Conservation (phyloP, 2,888 invertebrate genomes). For the Tenthredo amoena region DNA sequence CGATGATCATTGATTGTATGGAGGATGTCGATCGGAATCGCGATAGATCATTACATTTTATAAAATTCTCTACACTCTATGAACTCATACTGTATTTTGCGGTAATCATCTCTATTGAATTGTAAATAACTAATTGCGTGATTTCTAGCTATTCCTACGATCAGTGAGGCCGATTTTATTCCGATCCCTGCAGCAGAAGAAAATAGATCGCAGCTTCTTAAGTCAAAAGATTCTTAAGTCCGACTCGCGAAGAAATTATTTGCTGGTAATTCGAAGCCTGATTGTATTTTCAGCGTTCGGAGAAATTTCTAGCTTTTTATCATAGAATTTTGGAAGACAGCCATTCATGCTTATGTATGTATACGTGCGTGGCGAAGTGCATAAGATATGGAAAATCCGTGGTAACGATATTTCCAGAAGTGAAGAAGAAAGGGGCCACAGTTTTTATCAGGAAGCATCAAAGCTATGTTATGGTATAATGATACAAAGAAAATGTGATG, state of each 20-base stretch:
- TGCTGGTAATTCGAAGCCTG: background rate
- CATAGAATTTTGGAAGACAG: slow-evolving; percentile 63
- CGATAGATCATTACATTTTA: background rate
- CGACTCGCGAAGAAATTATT: background rate
- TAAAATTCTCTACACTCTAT: background rate
- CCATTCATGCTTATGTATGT: slow-evolving; percentile 56
- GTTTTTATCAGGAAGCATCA: background rate
- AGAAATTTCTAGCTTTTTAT: slow-evolving; percentile 63
- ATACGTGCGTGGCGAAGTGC: slow-evolving; percentile 58
- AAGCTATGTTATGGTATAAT: background rate
- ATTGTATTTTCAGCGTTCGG: background rate
- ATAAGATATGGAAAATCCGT: slow-evolving; percentile 53
- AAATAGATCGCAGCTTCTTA: background rate
- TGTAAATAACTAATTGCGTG: background rate
- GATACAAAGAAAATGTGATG: background rate
- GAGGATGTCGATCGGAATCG: background rate
- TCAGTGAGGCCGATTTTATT: slow-evolving; percentile 2
- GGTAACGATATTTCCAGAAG: slow-evolving; percentile 53
- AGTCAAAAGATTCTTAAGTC: background rate
- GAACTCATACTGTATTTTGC: background rate
- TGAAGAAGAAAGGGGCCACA: slow-evolving; percentile 59
- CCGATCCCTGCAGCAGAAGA: background rate
- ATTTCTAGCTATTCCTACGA: slow-evolving; percentile 10
- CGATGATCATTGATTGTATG: background rate
- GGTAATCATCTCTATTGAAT: background rate